Conservation (phyloP, 2,113 vertebrate species). For the Heptranchias perlo region DNA sequence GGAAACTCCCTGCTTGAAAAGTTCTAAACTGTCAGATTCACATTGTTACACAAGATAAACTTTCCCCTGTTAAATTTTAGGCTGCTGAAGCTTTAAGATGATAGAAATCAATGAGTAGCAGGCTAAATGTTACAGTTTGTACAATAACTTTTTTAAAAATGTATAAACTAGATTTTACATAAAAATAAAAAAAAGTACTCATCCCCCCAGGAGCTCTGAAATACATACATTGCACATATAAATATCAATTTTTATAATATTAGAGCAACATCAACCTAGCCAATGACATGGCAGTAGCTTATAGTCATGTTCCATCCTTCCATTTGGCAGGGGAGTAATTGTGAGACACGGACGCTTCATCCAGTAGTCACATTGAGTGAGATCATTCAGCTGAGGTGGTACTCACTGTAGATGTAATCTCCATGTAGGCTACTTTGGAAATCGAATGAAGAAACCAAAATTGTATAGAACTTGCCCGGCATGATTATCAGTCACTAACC, state of each 20-base stretch:
- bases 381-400: background rate
- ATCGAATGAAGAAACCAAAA: background rate
- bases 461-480: background rate
- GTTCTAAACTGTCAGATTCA: background rate
- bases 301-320: background rate
- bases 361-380: background rate
- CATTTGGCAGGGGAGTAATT: background rate
- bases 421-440: background rate
- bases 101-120: background rate
- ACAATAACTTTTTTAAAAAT: background rate
- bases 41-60: background rate
- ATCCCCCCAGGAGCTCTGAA: background rate
- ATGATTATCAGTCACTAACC: background rate
- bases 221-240: background rate
- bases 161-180: background rate
- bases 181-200: background rate
- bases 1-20: background rate
- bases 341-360: background rate
- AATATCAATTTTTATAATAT: background rate
- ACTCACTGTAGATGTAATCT: background rate
- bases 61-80: background rate
- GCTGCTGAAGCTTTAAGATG: background rate
- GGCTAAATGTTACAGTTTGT: background rate
- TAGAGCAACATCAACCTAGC: background rate
- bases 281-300: background rate